A percentile compares a stretch with the other conserved stretches of the same genome.
phyloP scores from a whole-genome alignment of 1,140 invertebrate species.

The Dendroctonus ponderosae region DNA sequence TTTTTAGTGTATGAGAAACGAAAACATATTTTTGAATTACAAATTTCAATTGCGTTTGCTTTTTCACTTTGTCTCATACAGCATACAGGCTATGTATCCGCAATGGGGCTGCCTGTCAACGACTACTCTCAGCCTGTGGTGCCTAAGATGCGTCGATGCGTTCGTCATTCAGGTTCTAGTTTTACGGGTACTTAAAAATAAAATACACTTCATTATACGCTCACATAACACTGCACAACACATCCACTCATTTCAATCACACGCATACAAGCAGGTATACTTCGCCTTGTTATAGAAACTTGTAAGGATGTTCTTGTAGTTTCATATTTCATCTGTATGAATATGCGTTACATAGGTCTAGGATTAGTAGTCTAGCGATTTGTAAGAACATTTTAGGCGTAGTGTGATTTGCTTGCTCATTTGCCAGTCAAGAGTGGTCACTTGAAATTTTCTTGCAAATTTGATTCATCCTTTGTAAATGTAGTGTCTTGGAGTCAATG shows the following conservation, averaged over 20 bases:
- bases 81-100: slow-evolving; percentile 52
- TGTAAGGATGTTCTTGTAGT: slow-evolving; percentile 5
- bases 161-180: slow-evolving; percentile 51
- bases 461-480: slow-evolving; percentile 27
- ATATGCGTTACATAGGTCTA: slow-evolving; percentile 12
- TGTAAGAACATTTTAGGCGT: slow-evolving; percentile 23
- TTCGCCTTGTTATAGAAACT: slow-evolving; percentile 31
- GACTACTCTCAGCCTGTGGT: slow-evolving; percentile 50
- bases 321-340: slow-evolving; percentile 22
- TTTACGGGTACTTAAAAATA: slow-evolving; percentile 52
- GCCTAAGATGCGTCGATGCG: slow-evolving; percentile 50
- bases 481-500: slow-evolving; percentile 21
- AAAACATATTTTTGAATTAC: slow-evolving; percentile 47
- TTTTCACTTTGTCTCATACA: slow-evolving; percentile 53
- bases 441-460: slow-evolving; percentile 24
- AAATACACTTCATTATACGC: slow-evolving; percentile 39
- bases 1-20: slow-evolving; percentile 37
- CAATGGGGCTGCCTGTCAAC: slow-evolving; percentile 54
- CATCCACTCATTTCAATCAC: slow-evolving; percentile 18
- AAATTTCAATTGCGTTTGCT: slow-evolving; percentile 53
- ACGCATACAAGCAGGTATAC: slow-evolving; percentile 3
- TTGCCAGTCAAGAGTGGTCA: neutral
- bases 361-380: slow-evolving; percentile 13
- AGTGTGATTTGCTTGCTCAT: neutral
- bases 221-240: slow-evolving; percentile 28